phyloP scores from a whole-genome alignment of 2,113 vertebrate species.

The Perca schrenkii region DNA sequence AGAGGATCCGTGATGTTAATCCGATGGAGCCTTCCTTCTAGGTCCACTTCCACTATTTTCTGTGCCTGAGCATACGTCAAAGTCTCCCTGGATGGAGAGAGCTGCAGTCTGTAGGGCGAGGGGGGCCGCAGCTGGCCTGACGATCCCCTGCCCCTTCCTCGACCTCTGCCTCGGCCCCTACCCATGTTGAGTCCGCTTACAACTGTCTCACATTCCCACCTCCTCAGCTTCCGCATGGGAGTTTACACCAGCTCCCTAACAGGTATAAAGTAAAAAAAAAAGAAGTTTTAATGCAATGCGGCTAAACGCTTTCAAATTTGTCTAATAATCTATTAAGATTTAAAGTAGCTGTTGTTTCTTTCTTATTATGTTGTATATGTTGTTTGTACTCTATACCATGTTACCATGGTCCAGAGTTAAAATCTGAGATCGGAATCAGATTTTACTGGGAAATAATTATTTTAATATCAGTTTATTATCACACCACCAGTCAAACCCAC shows the following conservation, averaged over 20 bases:
- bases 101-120: conserved; percentile 94
- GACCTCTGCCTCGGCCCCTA: conserved; percentile 80
- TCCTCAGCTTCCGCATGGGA: conserved; percentile 90
- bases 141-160: conserved; percentile 83
- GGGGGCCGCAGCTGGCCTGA: conserved; percentile 83
- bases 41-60: conserved; percentile 96
- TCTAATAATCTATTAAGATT: not conserved
- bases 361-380: not conserved
- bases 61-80: conserved; percentile 97
- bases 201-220: conserved; percentile 84
- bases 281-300: not conserved
- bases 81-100: conserved; percentile 92
- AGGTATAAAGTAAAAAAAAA: conserved; percentile 10
- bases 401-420: not conserved
- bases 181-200: conserved; percentile 71
- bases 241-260: conserved; percentile 60
- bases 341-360: not conserved
- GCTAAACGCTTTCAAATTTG: conserved; percentile 7
- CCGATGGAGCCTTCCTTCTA: conserved; percentile 95
- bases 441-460: not conserved
- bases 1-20: conserved; percentile 96
- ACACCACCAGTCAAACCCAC: not conserved
- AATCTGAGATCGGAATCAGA: not conserved
- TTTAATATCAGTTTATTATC: not conserved
- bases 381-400: not conserved